These are phyloP conservation scores for Eira barbara DNA, from an alignment of 2,113 vertebrate genomes.

Conservation along the genomic window DNA sequence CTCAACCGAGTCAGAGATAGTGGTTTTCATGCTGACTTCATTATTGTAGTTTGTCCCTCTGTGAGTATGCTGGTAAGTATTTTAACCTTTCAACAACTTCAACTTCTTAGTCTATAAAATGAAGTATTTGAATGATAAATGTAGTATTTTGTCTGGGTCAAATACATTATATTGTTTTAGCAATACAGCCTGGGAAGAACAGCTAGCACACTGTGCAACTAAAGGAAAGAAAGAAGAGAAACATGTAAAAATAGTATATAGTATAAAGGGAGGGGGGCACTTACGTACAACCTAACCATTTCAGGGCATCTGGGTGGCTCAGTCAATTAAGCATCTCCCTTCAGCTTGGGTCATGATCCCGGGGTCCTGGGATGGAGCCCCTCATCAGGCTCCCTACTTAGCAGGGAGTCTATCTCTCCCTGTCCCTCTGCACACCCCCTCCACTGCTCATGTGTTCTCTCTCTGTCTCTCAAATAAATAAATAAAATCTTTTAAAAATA, in stretches of 20 bases:
- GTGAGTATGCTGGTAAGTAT: background rate
- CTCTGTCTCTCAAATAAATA: background rate
- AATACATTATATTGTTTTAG: background rate
- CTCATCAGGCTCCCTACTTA: background rate
- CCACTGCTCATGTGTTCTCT: background rate
- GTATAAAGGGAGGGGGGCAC: background rate
- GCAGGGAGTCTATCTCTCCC: background rate
- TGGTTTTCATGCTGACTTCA: background rate
- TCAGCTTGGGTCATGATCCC: background rate
- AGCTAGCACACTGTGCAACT: background rate
- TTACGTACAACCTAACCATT: background rate
- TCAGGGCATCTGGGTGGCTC: background rate
- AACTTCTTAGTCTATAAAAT: background rate
- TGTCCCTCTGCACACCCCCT: background rate
- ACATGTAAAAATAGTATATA: background rate
- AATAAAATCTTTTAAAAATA: background rate
- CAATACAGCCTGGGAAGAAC: background rate
- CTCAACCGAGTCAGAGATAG: background rate
- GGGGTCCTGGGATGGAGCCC: background rate
- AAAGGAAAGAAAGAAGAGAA: background rate
- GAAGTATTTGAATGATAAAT: background rate
- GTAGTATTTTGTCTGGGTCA: background rate
- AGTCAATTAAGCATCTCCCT: background rate
- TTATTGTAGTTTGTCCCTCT: background rate
- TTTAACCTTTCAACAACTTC: background rate